Base-by-base conservation (phyloP, 2,797 vertebrate genomes). In the Bovichtus variegatus region DNA sequence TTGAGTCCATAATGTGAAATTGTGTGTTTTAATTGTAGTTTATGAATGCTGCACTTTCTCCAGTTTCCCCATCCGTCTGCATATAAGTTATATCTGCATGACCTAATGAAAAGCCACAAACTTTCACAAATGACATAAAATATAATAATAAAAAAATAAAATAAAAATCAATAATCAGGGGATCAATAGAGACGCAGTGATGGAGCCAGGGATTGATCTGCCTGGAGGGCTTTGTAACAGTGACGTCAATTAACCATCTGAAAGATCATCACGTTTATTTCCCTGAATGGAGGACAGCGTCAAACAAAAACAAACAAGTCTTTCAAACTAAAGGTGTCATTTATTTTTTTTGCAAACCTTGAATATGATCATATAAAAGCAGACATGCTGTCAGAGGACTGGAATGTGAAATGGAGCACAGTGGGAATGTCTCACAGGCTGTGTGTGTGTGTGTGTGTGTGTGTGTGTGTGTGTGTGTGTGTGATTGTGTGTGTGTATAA, bases 311-410 rank as follows among this genome's bases (percentile, higher is more conserved):
- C 65, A 84, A 89, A 82, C 79, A 83, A 54, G 59, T 80, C 73
- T 69, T 78, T 88, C 9, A 81, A 90, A 87, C 41, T 55, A n/a
- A 87, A 89, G 64, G 85, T 88, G 85, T 89, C 70, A 83, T 87
- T 89, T 86, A 44, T 80, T 29, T 81, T 82, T 85, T 85, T 76
- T 78, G 70, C 73, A 80, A 89, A 89, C 72, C 73, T 65, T 88
- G 64, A 93, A 92, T 91, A 87, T 90, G 85, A 92, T 91, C 92
- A 88, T 93, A 91, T 81, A 90, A 90, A 92, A 84, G 92, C 93
- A 96, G 95, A 96, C 95, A 82, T 93, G 91, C 78, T 83, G 89
- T 95, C 94, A 96, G 89, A 88, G 90, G 93, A 93, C 71, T 49
- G 93, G 94, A 93, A 95, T 93, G 94, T 90, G 86, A 93, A 92